Evolutionary conservation across 1,140 invertebrate genomes (phyloP).

Genomic region (Frieseomelitta varia): DNA sequence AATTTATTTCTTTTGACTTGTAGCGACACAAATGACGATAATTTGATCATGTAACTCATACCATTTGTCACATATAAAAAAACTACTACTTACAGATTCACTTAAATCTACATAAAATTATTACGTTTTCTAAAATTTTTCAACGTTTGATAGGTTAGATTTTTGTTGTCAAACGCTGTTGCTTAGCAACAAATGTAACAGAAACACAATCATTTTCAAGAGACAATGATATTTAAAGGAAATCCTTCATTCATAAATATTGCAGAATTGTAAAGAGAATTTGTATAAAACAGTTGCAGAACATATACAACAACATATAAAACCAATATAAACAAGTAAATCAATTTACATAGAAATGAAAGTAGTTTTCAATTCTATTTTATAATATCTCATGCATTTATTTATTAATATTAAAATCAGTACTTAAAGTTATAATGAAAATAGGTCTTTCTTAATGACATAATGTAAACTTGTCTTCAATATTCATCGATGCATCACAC

Average conservation of each 20-base stretch:
- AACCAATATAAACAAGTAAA: background rate
- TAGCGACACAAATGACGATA: background rate
- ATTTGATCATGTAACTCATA: slow-evolving; percentile 17
- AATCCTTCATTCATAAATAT: background rate
- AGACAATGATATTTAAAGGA: background rate
- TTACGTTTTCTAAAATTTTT: background rate
- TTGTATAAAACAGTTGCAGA: too few species aligned
- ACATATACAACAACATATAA: too few species aligned
- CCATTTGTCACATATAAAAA: background rate
- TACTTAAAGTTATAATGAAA: background rate
- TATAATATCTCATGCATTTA: background rate
- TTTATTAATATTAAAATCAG: background rate
- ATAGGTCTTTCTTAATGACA: background rate
- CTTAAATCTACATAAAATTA: background rate
- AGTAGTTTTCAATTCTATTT: background rate
- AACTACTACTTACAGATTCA: slow-evolving; percentile 6
- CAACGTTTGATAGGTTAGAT: background rate
- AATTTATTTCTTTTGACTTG: slow-evolving; percentile 10
- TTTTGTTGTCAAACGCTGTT: slow-evolving; percentile 23
- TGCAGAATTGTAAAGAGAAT: background rate
- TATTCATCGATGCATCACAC: slow-evolving; percentile 38
- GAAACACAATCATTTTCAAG: background rate
- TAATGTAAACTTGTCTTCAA: too few species aligned
- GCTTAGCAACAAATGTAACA: slow-evolving; percentile 14
- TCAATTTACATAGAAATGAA: background rate